These are phyloP conservation scores for Ceyx erithaca DNA, from an alignment of 2,797 vertebrate species.

Conservation along the genomic window DNA sequence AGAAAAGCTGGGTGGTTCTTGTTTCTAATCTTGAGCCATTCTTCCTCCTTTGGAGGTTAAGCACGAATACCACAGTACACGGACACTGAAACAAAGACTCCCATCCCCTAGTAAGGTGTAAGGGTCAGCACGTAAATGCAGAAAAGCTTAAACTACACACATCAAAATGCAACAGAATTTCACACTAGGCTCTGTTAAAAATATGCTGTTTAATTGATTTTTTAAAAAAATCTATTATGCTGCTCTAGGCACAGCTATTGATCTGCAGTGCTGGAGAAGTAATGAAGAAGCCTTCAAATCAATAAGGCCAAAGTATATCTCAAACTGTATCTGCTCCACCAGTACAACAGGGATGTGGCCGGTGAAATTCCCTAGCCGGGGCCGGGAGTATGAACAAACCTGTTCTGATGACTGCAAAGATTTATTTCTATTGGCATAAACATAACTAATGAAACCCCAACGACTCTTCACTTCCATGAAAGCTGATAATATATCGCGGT, in stretches of 20 bases:
- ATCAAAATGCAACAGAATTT: conserved; percentile 51
- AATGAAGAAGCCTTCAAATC: conserved; percentile 81
- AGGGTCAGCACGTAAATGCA: background rate
- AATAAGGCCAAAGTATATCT: conserved; percentile 77
- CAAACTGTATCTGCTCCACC: conserved; percentile 57
- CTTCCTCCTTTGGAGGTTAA: background rate
- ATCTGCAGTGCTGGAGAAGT: conserved; percentile 71
- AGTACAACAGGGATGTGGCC: conserved; percentile 35
- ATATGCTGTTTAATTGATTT: conserved; percentile 79
- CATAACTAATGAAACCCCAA: conserved; percentile 75
- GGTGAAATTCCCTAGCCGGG: conserved; percentile 44
- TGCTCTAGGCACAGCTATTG: conserved; percentile 74
- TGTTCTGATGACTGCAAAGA: conserved; percentile 14
- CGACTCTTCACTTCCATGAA: conserved; percentile 62
- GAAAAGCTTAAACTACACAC: background rate
- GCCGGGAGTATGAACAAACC: background rate
- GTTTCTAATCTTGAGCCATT: background rate
- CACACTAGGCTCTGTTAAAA: conserved; percentile 45
- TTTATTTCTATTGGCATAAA: conserved; percentile 79
- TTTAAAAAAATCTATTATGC: conserved; percentile 74
- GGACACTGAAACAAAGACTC: background rate
- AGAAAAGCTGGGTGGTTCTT: conserved; percentile 15
- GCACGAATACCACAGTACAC: background rate
- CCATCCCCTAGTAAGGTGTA: background rate
- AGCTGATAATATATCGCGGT: conserved; percentile 65